These are phyloP conservation scores for Drosophila chauvacae DNA, from an alignment of 1,140 invertebrate genomes.

Conservation along the genomic window DNA sequence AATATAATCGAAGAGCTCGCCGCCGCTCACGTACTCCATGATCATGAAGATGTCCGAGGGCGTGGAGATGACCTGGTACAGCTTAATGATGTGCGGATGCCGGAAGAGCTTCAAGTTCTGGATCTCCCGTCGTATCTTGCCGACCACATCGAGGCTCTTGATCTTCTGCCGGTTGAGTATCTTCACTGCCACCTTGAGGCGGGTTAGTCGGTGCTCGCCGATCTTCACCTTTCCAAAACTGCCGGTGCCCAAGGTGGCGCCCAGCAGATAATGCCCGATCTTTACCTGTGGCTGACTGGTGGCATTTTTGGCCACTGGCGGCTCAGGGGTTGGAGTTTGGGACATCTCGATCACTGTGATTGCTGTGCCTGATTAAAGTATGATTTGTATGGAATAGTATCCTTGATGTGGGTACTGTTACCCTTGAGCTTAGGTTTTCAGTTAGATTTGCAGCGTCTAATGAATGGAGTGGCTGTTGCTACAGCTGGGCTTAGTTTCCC, in stretches of 20 bases:
- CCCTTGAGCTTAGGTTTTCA: too few species aligned
- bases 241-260: conserved; percentile 95
- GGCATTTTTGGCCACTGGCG: conserved; percentile 37
- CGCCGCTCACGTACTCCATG: conserved; percentile 99
- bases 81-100: conserved; percentile 99
- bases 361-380: too few species aligned
- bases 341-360: conserved; percentile 52
- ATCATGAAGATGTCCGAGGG: conserved; percentile 99
- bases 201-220: conserved; percentile 98
- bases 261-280: conserved; percentile 96
- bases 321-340: conserved; percentile 68
- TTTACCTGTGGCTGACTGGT: conserved; percentile 91
- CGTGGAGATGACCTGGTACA: conserved; percentile 97
- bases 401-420: too few species aligned
- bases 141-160: conserved; percentile 99
- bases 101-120: conserved; percentile 99
- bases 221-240: conserved; percentile 99
- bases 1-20: conserved; percentile 99
- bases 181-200: conserved; percentile 99
- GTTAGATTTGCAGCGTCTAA: too few species aligned
- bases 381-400: too few species aligned
- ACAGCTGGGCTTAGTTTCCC: conserved; percentile 1
- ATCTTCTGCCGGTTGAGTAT: conserved; percentile 99
- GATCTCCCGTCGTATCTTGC: conserved; percentile 99
- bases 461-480: not conserved